phyloP scores from a whole-genome alignment of 2,113 vertebrate species.

The Sebastes fasciatus region DNA sequence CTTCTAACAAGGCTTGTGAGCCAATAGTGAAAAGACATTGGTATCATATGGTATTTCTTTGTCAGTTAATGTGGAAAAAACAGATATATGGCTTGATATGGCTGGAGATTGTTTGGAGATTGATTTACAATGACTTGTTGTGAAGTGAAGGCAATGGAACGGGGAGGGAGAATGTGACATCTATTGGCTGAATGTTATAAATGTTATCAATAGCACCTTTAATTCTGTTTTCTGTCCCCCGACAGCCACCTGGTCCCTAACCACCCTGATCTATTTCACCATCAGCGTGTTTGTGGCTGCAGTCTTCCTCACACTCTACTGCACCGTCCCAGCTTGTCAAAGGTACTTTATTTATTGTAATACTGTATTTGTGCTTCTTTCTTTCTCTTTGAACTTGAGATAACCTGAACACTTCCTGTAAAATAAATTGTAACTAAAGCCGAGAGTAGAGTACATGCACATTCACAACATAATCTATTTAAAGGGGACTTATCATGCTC shows the following conservation, averaged over 20 bases:
- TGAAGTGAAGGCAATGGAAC: too few species aligned
- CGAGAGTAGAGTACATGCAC: background rate
- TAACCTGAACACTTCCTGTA: background rate
- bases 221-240: slow-evolving; percentile 1
- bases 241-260: slow-evolving; percentile 57
- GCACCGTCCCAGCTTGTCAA: slow-evolving; percentile 64
- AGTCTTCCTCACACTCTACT: slow-evolving; percentile 67
- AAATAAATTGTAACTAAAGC: too few species aligned
- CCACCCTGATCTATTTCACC: slow-evolving; percentile 57
- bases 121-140: too few species aligned
- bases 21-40: too few species aligned
- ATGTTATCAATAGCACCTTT: background rate
- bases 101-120: too few species aligned
- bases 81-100: too few species aligned
- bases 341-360: slow-evolving; percentile 57
- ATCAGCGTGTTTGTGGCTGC: slow-evolving; percentile 19
- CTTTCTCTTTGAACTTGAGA: too few species aligned
- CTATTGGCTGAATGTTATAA: too few species aligned
- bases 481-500: background rate
- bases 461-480: background rate
- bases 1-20: too few species aligned
- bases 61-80: too few species aligned
- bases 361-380: background rate
- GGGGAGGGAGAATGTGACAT: too few species aligned
- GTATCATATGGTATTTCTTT: too few species aligned